Evolutionary conservation across 2,888 invertebrate genomes (phyloP).

Genomic region (Encarsia formosa): DNA sequence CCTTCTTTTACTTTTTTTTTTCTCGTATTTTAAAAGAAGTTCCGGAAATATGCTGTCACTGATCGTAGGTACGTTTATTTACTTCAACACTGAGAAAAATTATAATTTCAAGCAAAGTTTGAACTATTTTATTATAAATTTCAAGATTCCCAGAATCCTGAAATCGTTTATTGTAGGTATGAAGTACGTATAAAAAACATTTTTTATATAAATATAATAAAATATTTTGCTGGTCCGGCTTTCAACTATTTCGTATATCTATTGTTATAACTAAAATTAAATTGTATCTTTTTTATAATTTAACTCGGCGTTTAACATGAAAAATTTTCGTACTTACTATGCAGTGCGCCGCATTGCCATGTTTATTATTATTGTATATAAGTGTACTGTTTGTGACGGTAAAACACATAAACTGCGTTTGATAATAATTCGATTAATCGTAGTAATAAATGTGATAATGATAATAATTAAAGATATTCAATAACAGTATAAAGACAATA

Average conservation of each 20-base stretch:
- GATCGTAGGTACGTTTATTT: slow-evolving; percentile 1
- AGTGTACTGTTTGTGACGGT: slow-evolving; percentile 14
- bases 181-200: slow-evolving; percentile 3
- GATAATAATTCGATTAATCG: slow-evolving; percentile 9
- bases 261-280: too few relatives aligned
- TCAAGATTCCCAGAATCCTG: slow-evolving; percentile 3
- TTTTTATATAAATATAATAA: slow-evolving; percentile 2
- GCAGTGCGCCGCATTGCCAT: slow-evolving; percentile 14
- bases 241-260: too few relatives aligned
- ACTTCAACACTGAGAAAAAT: background rate
- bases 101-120: slow-evolving; percentile 9
- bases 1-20: slow-evolving; percentile 24
- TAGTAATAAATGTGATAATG: slow-evolving; percentile 23
- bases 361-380: slow-evolving; percentile 20
- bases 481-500: slow-evolving; percentile 14
- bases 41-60: slow-evolving; percentile 37
- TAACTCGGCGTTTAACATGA: background rate
- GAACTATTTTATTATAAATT: slow-evolving; percentile 2
- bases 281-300: background rate
- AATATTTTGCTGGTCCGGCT: slow-evolving; percentile 14
- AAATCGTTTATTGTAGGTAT: background rate
- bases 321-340: background rate
- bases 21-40: too few relatives aligned
- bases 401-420: slow-evolving; percentile 16
- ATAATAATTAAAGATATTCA: slow-evolving; percentile 23